A percentile compares a stretch with the other conserved stretches of the same genome.
Evolutionary conservation across 2,113 vertebrate species (phyloP).

Genomic region (Actenoides hombroni): DNA sequence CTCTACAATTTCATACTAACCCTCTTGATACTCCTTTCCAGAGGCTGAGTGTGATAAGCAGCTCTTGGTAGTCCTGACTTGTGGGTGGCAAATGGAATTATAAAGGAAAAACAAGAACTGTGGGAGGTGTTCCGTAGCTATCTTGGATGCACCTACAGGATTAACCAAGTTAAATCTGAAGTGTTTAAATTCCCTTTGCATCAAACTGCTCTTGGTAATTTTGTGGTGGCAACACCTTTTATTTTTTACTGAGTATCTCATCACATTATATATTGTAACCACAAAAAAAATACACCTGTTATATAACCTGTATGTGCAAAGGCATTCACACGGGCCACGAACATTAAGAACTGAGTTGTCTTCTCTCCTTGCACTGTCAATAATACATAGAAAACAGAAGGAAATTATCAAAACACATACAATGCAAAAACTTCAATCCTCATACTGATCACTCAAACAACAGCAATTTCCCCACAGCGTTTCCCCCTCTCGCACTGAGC

Average conservation of each 20-base stretch:
- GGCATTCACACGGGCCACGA: background rate
- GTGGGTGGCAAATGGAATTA: background rate
- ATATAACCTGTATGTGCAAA: background rate
- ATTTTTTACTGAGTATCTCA: background rate
- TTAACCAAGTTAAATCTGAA: background rate
- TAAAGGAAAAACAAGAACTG: background rate
- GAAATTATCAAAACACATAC: background rate
- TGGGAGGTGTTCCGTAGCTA: background rate
- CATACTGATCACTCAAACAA: background rate
- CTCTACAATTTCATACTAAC: background rate
- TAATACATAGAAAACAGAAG: background rate
- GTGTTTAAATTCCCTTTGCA: background rate
- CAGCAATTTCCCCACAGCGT: background rate
- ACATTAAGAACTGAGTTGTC: background rate
- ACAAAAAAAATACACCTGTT: background rate
- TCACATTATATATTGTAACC: background rate
- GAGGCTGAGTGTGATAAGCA: background rate
- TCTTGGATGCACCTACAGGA: background rate
- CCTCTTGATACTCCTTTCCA: background rate
- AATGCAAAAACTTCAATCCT: background rate
- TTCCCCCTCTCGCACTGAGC: background rate
- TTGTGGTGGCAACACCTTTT: background rate
- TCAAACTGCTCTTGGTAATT: background rate
- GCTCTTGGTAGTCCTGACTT: background rate
- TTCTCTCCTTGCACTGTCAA: background rate